Conservation (phyloP, 2,888 invertebrate genomes). For the Cinara cedri region DNA sequence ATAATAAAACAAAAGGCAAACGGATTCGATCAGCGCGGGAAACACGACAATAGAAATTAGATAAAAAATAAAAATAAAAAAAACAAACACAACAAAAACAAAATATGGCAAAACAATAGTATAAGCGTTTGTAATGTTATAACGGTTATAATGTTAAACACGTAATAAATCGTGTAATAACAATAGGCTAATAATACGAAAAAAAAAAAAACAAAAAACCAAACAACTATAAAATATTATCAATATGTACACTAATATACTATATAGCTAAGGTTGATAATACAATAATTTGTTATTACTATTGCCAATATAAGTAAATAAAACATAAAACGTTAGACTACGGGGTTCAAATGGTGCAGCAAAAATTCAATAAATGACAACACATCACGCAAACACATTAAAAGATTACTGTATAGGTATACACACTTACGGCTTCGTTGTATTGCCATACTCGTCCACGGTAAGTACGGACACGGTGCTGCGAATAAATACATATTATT, state of each 20-base stretch:
- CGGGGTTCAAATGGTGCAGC: not conserved
- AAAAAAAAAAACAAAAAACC: too few relatives aligned
- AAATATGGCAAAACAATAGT: not conserved
- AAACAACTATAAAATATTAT: too few relatives aligned
- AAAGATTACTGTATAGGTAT: not conserved
- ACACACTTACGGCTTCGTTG: slow-evolving; percentile 38
- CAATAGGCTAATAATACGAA: too few relatives aligned
- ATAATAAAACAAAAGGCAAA: not conserved
- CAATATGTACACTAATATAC: too few relatives aligned
- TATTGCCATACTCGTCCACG: slow-evolving; percentile 17
- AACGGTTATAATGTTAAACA: too few relatives aligned
- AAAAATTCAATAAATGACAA: not conserved
- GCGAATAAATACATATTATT: slow-evolving; percentile 50
- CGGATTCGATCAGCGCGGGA: not conserved
- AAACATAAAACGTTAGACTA: not conserved
- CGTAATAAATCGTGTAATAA: too few relatives aligned
- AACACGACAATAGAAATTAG: too few relatives aligned
- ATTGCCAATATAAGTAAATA: too few relatives aligned
- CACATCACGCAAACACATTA: not conserved
- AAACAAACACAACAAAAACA: not conserved
- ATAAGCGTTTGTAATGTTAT: too few relatives aligned
- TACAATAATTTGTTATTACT: too few relatives aligned
- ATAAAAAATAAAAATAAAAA: not conserved
- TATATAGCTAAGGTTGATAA: too few relatives aligned
- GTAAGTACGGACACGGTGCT: slow-evolving; percentile 20